phyloP scores from a whole-genome alignment of 2,113 vertebrate species.

The Saccopteryx leptura region DNA sequence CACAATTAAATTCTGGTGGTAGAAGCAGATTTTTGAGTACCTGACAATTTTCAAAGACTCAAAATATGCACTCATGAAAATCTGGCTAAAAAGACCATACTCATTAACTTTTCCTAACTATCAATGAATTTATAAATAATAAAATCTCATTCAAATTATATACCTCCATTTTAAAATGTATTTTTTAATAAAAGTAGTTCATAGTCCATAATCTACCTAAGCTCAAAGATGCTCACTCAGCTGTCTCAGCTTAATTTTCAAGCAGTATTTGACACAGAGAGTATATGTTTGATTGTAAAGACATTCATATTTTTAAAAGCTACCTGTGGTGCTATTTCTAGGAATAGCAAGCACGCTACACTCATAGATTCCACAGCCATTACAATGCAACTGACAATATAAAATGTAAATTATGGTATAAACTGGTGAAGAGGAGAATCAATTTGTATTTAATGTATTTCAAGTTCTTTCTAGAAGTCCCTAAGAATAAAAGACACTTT shows the following conservation, averaged over 20 bases:
- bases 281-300: conserved; percentile 12
- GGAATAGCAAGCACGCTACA: not conserved
- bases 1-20: conserved; percentile 26
- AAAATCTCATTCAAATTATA: not conserved
- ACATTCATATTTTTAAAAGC: conserved; percentile 53
- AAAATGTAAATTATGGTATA: conserved; percentile 76
- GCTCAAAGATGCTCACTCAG: not conserved
- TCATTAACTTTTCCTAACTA: conserved; percentile 19
- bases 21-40: conserved; percentile 11
- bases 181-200: conserved; percentile 48
- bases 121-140: conserved; percentile 30
- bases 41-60: conserved; percentile 10
- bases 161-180: not conserved
- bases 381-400: conserved; percentile 71
- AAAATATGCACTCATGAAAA: conserved; percentile 5
- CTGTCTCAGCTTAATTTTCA: conserved; percentile 9
- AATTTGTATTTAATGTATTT: conserved; percentile 76
- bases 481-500: conserved; percentile 82
- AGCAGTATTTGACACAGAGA: not conserved
- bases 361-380: not conserved
- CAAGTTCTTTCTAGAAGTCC: conserved; percentile 83
- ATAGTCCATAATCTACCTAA: conserved; percentile 5
- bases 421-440: conserved; percentile 75
- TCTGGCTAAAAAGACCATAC: not conserved
- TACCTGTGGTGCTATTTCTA: conserved; percentile 26